Evolutionary conservation across 2,113 vertebrate species (phyloP).

Genomic region (Myotis brandtii): DNA sequence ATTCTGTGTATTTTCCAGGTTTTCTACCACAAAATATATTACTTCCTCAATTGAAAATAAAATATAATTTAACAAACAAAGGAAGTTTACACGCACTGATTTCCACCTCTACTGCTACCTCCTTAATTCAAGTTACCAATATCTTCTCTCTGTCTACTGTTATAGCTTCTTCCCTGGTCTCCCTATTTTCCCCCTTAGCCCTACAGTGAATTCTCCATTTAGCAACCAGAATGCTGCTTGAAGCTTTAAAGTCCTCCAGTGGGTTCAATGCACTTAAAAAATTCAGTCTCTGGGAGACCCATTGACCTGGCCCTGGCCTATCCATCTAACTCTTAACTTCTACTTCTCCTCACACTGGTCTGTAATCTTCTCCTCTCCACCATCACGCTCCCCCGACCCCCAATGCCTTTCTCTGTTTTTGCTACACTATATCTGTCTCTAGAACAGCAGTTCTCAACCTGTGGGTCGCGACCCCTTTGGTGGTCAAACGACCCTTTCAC

Average conservation of each 20-base stretch:
- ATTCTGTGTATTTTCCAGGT: not conserved
- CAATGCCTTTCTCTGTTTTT: not conserved
- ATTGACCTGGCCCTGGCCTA: not conserved
- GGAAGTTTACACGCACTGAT: not conserved
- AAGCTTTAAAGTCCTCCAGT: not conserved
- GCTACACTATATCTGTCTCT: not conserved
- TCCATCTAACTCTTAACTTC: not conserved
- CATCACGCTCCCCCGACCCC: not conserved
- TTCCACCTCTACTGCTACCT: not conserved
- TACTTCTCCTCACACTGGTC: too few relatives aligned
- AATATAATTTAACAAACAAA: not conserved
- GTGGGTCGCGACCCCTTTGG: too few relatives aligned
- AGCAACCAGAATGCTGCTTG: not conserved
- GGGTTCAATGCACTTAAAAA: not conserved
- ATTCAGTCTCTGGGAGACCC: not conserved
- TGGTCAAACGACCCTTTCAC: too few relatives aligned
- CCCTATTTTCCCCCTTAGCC: not conserved
- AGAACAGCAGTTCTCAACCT: too few relatives aligned
- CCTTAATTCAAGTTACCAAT: not conserved
- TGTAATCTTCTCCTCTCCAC: too few relatives aligned
- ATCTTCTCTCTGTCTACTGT: not conserved
- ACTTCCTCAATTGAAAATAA: not conserved
- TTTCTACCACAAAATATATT: not conserved
- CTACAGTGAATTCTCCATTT: not conserved
- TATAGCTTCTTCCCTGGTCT: not conserved